Evolutionary conservation across 2,113 vertebrate species (phyloP), one percentile per base, ranked within the genome.

Genomic region (Muscicapa adusta): DNA sequence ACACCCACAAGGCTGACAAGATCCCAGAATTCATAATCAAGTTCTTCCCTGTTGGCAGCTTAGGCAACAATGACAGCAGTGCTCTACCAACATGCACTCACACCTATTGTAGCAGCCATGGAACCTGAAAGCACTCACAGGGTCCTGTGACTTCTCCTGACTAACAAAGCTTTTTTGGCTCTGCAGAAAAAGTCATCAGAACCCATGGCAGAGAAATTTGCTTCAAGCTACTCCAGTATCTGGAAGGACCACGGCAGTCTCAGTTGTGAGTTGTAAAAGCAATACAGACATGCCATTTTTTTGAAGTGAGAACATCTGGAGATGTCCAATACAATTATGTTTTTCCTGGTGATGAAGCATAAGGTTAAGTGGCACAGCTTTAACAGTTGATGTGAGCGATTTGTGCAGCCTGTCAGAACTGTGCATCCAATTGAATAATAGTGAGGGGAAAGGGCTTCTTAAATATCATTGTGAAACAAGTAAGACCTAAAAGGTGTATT

Each of bases 221-320:
- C 57, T 89, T 89, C 50, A 61, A 85, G 57, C 43, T 85, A 33
- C 34, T 83, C 54, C 50, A 65, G 19, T 34, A 65, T 42, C 50
- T 85, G 45, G 38, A 57, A 91, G 90, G 45, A 88, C 62, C 45
- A 84, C 45, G 53, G 38, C 31, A 77, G 33, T 26, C 79, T 90
- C 79, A 93, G 66, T 50, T 22, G 36, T 0, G 2, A 90, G 51
- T 11, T 75, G 58, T 61, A 85, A 91, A 82, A 68, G 84, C 86
- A 89, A 90, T 5, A 75, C 3, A 88, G 50, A 50, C 1, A 2
- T 75, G 53, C 40, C 18, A 34, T 65, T 70, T 90, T 90, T 81
- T 79, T 48, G 8, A 92, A 94, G 45, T 61, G 36, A 89, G 85
- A 95, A 91, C 93, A 94, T 94, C 78, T 93, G 92, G 90, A 94